phyloP scores from a whole-genome alignment of 2,797 vertebrate species.

The Epinephelus awoara region DNA sequence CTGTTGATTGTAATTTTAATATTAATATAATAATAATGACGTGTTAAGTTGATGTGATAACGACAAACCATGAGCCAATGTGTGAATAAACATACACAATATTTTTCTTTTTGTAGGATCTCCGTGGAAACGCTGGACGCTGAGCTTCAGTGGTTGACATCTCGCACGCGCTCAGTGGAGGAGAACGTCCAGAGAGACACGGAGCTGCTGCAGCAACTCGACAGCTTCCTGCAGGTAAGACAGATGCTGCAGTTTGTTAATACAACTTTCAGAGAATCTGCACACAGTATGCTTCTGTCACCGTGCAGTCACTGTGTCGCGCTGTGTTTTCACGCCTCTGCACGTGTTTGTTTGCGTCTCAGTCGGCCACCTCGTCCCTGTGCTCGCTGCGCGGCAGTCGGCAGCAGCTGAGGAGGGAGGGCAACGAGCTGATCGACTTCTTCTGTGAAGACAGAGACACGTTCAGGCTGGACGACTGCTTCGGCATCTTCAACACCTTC shows the following conservation, averaged over 20 bases:
- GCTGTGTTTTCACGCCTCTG: neutral
- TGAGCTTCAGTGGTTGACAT: slow-evolving; percentile 86
- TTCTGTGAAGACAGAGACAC: slow-evolving; percentile 95
- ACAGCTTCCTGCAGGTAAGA: slow-evolving; percentile 90
- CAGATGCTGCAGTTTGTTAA: neutral
- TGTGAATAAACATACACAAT: too few relatives aligned
- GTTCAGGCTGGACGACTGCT: slow-evolving; percentile 93
- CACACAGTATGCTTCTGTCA: neutral
- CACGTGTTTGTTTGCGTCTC: neutral
- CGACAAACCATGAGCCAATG: too few relatives aligned
- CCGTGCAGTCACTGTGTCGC: too few relatives aligned
- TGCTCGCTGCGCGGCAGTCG: slow-evolving; percentile 82
- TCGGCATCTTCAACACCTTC: slow-evolving; percentile 92
- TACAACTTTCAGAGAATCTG: too few relatives aligned
- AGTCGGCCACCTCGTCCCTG: slow-evolving; percentile 71
- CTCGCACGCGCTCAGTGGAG: slow-evolving; percentile 86
- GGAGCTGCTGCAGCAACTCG: slow-evolving; percentile 90
- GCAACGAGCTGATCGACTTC: slow-evolving; percentile 91
- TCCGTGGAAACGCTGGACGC: slow-evolving; percentile 89
- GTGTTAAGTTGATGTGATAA: too few relatives aligned
- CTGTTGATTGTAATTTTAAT: too few relatives aligned
- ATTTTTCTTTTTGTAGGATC: slow-evolving; percentile 79
- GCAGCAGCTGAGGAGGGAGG: slow-evolving; percentile 84
- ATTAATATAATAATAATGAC: too few relatives aligned
- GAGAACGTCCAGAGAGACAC: slow-evolving; percentile 86